These are phyloP conservation scores for Bovichtus diacanthus DNA, from an alignment of 2,797 vertebrate species.

Conservation along the genomic window DNA sequence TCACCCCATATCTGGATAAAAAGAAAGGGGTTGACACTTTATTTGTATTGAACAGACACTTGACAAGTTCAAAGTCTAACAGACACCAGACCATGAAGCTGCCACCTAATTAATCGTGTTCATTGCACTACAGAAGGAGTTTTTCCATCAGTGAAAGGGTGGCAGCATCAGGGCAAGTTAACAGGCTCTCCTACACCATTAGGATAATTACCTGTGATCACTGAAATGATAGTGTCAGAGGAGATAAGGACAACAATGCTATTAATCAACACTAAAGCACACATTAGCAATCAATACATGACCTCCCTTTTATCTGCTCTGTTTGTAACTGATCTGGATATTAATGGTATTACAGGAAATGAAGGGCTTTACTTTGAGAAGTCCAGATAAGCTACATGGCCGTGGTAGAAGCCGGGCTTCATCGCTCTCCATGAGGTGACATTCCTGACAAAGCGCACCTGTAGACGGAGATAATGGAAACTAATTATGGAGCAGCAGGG, in stretches of 20 bases:
- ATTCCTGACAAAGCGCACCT: slow-evolving; percentile 97
- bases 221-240: slow-evolving; percentile 58
- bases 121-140: slow-evolving; percentile 22
- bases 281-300: slow-evolving; percentile 66
- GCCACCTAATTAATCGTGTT: not conserved
- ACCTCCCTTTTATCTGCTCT: slow-evolving; percentile 62
- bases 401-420: slow-evolving; percentile 98
- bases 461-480: slow-evolving; percentile 66
- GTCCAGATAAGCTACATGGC: slow-evolving; percentile 95
- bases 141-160: slow-evolving; percentile 28
- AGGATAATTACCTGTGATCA: slow-evolving; percentile 75
- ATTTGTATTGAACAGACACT: not conserved
- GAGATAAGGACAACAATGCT: slow-evolving; percentile 74
- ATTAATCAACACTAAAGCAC: slow-evolving; percentile 71
- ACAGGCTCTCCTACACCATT: slow-evolving; percentile 50
- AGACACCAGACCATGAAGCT: not conserved
- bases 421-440: slow-evolving; percentile 96
- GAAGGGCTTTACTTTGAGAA: slow-evolving; percentile 91
- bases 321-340: slow-evolving; percentile 70
- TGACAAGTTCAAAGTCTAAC: not conserved
- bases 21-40: not conserved
- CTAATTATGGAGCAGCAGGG: slow-evolving; percentile 28
- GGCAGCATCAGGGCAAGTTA: slow-evolving; percentile 24
- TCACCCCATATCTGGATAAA: slow-evolving; percentile 88
- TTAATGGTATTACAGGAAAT: slow-evolving; percentile 65